A percentile compares a stretch with the other conserved stretches of the same genome.
Conservation (phyloP, 2,113 vertebrate genomes). For the Stictonetta naevosa region DNA sequence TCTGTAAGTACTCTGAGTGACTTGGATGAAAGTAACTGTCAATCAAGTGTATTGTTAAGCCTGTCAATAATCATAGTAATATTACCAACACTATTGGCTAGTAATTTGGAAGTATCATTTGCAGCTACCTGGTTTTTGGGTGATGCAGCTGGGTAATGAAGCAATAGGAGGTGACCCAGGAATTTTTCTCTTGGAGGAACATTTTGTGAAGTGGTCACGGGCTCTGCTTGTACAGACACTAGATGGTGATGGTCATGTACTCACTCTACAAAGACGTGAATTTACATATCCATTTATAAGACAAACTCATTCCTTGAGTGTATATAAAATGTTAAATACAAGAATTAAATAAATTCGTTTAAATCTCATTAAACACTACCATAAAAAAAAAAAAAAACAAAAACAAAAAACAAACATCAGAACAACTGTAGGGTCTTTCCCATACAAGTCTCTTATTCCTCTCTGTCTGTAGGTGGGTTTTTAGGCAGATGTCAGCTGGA, state of each 20-base stretch:
- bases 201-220: not conserved
- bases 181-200: not conserved
- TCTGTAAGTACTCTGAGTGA: not conserved
- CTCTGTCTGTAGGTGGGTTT: not conserved
- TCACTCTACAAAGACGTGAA: not conserved
- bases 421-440: not conserved
- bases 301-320: not conserved
- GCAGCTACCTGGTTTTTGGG: constrained; percentile 45
- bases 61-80: not conserved
- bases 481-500: not conserved
- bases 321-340: not conserved
- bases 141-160: constrained; percentile 43
- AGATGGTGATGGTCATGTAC: not conserved
- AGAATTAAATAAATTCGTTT: not conserved
- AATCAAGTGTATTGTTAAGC: not conserved
- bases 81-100: not conserved
- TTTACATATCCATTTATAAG: not conserved
- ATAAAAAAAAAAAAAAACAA: not conserved
- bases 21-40: not conserved
- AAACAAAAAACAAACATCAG: too few species aligned
- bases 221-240: not conserved
- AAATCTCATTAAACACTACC: not conserved
- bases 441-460: not conserved
- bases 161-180: constrained; percentile 13
- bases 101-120: constrained; percentile 54